A percentile compares a stretch with the other conserved stretches of the same genome.
Conservation (phyloP, 1,140 invertebrate genomes). For the Lepidurus apus region DNA sequence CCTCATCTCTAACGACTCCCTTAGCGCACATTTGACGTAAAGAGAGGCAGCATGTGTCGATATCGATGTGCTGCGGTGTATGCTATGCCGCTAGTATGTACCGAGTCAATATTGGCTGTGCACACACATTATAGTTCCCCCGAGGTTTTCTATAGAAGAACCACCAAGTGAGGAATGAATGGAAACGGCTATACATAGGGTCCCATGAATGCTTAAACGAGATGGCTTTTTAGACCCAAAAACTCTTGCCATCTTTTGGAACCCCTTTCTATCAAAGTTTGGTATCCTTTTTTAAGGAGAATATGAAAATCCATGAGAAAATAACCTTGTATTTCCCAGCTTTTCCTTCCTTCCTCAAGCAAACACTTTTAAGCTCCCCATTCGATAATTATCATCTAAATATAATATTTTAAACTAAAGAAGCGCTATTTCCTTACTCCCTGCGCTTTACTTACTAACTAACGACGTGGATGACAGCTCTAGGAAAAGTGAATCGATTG, state of each 20-base stretch:
- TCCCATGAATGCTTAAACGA: background rate
- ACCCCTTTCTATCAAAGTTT: background rate
- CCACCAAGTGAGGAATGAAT: constrained; percentile 10
- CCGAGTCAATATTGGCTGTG: constrained; percentile 9
- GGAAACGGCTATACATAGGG: background rate
- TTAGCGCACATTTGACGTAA: constrained; percentile 1
- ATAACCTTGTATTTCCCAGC: too few species aligned
- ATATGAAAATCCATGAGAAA: too few species aligned
- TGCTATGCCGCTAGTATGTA: constrained; percentile 1
- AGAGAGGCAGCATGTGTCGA: constrained; percentile 11
- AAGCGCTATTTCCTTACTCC: too few species aligned
- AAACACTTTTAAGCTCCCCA: too few species aligned
- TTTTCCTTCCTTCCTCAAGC: too few species aligned
- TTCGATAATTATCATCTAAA: too few species aligned
- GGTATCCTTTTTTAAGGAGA: too few species aligned
- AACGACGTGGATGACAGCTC: too few species aligned
- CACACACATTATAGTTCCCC: background rate
- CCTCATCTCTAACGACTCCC: background rate
- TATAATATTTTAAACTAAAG: too few species aligned
- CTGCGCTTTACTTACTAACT: too few species aligned
- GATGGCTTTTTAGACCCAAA: background rate
- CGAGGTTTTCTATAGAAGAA: background rate
- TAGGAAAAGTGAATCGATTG: too few species aligned
- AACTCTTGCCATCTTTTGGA: background rate
- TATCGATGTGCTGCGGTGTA: constrained; percentile 13